Evolutionary conservation across 1,140 invertebrate species (phyloP), one percentile per base, ranked within the genome.

Genomic region (Trissolcus basalis): DNA sequence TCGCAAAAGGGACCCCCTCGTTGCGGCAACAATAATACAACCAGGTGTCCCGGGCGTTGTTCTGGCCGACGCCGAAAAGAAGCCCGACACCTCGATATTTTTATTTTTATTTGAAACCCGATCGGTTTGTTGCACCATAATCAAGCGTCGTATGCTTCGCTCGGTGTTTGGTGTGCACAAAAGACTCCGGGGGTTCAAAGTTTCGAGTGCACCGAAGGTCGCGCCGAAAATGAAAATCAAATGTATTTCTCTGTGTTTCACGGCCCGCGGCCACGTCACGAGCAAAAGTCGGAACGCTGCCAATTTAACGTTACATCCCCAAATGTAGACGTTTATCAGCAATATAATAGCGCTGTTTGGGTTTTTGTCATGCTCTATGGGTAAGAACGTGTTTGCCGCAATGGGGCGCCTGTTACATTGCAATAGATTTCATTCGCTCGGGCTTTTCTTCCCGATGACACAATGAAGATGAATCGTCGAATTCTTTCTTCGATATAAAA

Each of bases 61-160:
- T 61, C 55, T 61, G 49, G 33, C 65, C 53, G 49, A 63, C 41
- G 15, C 41, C 36, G 43, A 61, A 65, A 65, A 64, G 54, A 72
- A 60, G 43, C 63, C 72, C 64, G 61, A 79, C 79, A 79, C 78
- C 68, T 79, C 81, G 71, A 74, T 14, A 64, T 27, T 27, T 27
- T 27, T 83, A 83, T 84, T 84, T 83, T 82, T 79, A 55, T 48
- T 49, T 44, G 82, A 80, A 83, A 83, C 76, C 69, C 74, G 81
- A 83, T 81, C 75, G 36, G 49, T 55, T 64, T 77, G 53, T 77
- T 75, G 69, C 73, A 67, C 68, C 64, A 71, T 76, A 72, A 79
- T 79, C 68, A 79, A 75, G 61, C 60, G 72, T 68, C 77, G 68
- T 68, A 70, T 65, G 54, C 53, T 33, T 41, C 67, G 50, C 63